Evolutionary conservation across 2,797 vertebrate genomes (phyloP).

Genomic region (Dallia pectoralis): DNA sequence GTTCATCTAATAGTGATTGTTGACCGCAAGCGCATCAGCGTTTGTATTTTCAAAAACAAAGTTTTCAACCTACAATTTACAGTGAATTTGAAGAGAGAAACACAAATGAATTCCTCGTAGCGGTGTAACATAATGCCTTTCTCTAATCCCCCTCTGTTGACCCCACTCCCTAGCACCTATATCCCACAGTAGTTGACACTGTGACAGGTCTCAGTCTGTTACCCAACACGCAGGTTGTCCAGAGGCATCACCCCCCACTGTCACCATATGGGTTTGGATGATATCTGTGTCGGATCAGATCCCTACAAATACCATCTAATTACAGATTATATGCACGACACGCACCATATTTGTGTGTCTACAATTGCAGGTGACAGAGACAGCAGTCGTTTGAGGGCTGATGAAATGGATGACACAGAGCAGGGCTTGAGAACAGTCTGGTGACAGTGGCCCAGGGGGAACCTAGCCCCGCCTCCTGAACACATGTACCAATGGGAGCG

Average conservation of each 20-base stretch:
- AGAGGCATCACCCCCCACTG: background rate
- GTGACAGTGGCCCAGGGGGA: too few relatives aligned
- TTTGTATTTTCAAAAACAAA: too few relatives aligned
- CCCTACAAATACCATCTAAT: background rate
- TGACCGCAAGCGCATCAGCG: background rate
- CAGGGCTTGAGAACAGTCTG: background rate
- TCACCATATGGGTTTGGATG: background rate
- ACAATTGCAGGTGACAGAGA: background rate
- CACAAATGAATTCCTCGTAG: background rate
- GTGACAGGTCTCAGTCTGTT: background rate
- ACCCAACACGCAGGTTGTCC: background rate
- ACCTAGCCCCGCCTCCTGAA: too few relatives aligned
- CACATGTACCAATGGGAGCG: too few relatives aligned
- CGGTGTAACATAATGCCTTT: background rate
- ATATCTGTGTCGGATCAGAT: background rate
- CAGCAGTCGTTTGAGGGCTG: background rate
- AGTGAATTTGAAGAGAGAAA: too few relatives aligned
- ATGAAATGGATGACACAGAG: background rate
- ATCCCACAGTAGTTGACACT: constrained; percentile 1
- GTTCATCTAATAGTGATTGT: background rate
- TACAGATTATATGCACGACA: too few relatives aligned
- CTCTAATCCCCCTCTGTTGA: background rate
- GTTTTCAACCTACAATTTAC: too few relatives aligned
- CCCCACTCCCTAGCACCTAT: background rate
- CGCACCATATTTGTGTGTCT: background rate